Conservation (phyloP, 2,113 vertebrate species). For the Ciconia maguari region DNA sequence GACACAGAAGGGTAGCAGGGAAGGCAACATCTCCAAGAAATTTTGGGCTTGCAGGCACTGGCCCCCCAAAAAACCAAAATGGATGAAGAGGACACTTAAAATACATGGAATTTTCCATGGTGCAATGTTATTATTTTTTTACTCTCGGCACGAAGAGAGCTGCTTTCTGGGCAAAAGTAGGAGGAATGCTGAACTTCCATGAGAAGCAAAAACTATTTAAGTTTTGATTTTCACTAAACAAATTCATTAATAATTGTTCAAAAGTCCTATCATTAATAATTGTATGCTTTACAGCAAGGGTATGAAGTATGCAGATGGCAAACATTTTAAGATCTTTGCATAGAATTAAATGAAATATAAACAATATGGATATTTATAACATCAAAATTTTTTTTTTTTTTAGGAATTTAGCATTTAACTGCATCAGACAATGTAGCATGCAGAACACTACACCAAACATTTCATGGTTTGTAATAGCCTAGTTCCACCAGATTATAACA, state of each 20-base stretch:
- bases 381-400: background rate
- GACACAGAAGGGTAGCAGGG: background rate
- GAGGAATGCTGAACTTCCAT: background rate
- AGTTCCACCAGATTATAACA: background rate
- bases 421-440: background rate
- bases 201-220: background rate
- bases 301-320: background rate
- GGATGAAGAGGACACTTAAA: background rate
- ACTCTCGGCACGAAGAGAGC: background rate
- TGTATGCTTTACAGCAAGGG: background rate
- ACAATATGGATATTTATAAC: background rate
- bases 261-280: background rate
- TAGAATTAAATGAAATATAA: background rate
- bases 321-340: background rate
- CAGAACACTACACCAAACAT: background rate
- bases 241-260: background rate
- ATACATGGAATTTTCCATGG: background rate
- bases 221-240: background rate
- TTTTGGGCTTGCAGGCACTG: background rate
- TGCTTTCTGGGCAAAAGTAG: background rate
- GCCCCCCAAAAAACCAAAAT: background rate
- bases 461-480: background rate
- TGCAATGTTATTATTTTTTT: background rate
- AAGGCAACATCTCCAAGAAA: background rate
- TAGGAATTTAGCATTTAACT: background rate